Evolutionary conservation across 2,113 vertebrate species (phyloP), one percentile per base, ranked within the genome.

Genomic region (Actenoides hombroni): DNA sequence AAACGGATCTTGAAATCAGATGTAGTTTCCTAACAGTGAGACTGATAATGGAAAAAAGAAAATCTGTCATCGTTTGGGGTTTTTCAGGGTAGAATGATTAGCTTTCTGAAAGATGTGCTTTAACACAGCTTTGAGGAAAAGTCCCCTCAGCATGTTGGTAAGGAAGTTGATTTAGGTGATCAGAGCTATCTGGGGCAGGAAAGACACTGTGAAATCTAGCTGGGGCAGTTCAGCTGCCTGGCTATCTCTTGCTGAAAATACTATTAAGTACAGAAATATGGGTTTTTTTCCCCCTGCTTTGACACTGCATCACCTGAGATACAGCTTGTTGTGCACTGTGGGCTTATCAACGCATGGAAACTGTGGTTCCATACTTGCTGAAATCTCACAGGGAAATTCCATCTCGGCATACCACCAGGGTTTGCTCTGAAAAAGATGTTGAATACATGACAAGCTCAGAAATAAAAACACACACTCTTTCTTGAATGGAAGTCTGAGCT

Each of bases 331-430:
- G 39, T 74, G 39, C 23, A 54, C 53, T 23, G 29, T 63, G 63
- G 82, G 51, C 23, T 87, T 88, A 59, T 5, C 78, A 54, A 4
- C 33, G 48, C 35, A 16, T n/a, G 54, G 70, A 77, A 86, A 67
- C 42, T 53, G 40, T 67, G n/a, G 9, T 90, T 95, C 16, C 33
- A 5, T 26, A 33, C 51, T 68, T 83, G 19, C 57, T 83, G 68
- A 75, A 64, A 78, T 26, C 67, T 42, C 57, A 68, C 13, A 31
- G 29, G 31, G 35, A 78, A 57, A 40, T 87, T 78, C 26, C 31
- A 68, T 83, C 44, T 82, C 2, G 1, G 48, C 39, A 5, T 14
- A 17, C 6, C 31, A 61, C 23, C 10, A 11, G 0, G 0, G 67
- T 20, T 24, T 80, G 60, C 16, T 70, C 63, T 80, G 33, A 40